Base-by-base conservation (phyloP, 1,140 invertebrate species). In the Caenorhabditis briggsae region DNA sequence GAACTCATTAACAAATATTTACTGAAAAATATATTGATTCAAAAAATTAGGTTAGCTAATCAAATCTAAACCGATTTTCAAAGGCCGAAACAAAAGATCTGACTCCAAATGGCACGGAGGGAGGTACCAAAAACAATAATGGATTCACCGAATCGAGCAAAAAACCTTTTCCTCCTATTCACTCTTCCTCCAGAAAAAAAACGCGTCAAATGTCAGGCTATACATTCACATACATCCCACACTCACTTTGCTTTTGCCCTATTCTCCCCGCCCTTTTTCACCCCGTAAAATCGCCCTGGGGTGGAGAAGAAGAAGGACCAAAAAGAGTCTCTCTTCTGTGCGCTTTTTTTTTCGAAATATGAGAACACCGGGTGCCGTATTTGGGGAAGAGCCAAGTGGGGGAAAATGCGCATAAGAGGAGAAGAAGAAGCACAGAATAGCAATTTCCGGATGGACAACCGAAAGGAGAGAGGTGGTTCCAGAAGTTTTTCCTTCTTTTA, bases 391-490 rank as follows among this genome's bases (percentile, higher is more conserved):
- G 33, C 70, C 70, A 78, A 50, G 70, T 78, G 70, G 70, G 46
- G 23, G 53, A 78, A 78, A 78, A 50, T 14, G 25, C 23, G 20
- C 9, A 20, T 33, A 58, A n/a, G 59, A 64, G 25, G 25, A 64
- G 59, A 23, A n/a, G 23, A 78, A 23, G 46, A 78, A 78, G 20
- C 46, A 53, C 11, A 78, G 70, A 48, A 78, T 48, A 78, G 70
- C 70, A 78, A 78, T 78, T 78, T 78, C 70, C 70, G 70, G 46
- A 50, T 78, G 46, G 70, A 33, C 33, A 33, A 33, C 16, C 70
- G 43, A 8, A 8, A 11, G 9, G 50, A 5, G 11, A 16, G 50
- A 11, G 11, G 8, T 18, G 33, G 70, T 50, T 78, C 43, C 46
- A 78, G 46, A 23, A 78, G 70, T 50, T 50, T 50, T 33, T 33